Conservation (phyloP, 2,888 invertebrate genomes). For the Chironomus tentans region DNA sequence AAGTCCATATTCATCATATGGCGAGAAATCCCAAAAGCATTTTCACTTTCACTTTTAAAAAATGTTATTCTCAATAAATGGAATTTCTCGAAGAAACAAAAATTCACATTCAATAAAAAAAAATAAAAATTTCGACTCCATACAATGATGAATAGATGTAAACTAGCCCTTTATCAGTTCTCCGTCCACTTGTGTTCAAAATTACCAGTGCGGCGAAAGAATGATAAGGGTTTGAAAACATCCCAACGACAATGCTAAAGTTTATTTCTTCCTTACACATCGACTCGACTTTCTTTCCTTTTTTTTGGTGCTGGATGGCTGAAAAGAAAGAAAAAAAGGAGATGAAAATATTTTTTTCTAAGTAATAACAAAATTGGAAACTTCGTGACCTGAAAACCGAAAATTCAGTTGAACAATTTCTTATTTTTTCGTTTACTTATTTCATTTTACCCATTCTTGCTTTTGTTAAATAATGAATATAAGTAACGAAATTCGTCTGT, state of each 20-base stretch:
- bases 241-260: constrained; percentile 30
- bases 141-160: background rate
- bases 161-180: constrained; percentile 89
- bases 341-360: too few relatives aligned
- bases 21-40: too few relatives aligned
- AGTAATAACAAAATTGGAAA: background rate
- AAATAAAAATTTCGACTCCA: background rate
- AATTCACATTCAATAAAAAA: background rate
- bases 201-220: constrained; percentile 79
- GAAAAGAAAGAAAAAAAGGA: background rate
- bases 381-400: constrained; percentile 2
- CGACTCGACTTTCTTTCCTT: background rate
- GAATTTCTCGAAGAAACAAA: background rate
- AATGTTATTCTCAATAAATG: background rate
- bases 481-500: too few relatives aligned
- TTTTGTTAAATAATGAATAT: too few relatives aligned
- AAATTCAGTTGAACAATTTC: background rate
- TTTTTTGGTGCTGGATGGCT: background rate
- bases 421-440: too few relatives aligned
- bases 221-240: constrained; percentile 79
- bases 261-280: background rate
- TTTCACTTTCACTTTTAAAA: background rate
- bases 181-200: constrained; percentile 84
- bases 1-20: too few relatives aligned
- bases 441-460: background rate